Base-by-base conservation (phyloP, 1,140 invertebrate species). In the Nephila pilipes region DNA sequence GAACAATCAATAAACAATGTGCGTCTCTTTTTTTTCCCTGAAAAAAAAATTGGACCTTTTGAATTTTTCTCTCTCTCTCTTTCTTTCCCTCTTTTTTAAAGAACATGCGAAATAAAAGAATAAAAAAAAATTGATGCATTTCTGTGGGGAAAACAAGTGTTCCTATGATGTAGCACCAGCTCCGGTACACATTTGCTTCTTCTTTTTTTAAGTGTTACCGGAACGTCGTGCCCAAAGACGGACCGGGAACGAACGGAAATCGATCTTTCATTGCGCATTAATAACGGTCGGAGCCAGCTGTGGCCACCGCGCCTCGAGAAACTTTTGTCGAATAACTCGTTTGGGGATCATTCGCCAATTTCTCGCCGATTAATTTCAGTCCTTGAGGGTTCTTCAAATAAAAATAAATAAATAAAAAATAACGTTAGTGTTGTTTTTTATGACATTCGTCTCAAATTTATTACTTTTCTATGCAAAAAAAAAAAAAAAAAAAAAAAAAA, bases 211-310 rank as follows among this genome's bases (percentile, higher is more conserved):
- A 91, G 90, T 83, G 65, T 80, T 65, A 32, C 90, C 38, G 80
- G 85, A 91, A 54, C 57, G 79, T 83, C 63, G 58, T 63, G 29
- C 80, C 38, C 38, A 46, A 46, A 46, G 38, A 46, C 55, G 69
- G 65, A 75, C 65, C 32, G 65, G 65, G 89, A 83, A 32, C 60
- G 36, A 83, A 85, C 38, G 90, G 83, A 87, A 87, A 92, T 92
- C 90, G 90, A 92, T 92, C 90, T 55, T 92, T 92, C 83, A 87
- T 92, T 92, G 58, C 81, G 65, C 90, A 92, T 92, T 92, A 92
- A 92, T 92, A 92, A 92, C 90, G 60, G 90, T 92, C 90, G 83
- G n/a, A 57, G 57, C 90, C 90, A 92, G 80, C 90, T 92, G 90
- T 75, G 90, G 83, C 90, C 90, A 83, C 88, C 65, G 22, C 63